Base-by-base conservation (phyloP, 2,888 invertebrate species). In the Synergus umbraculus region DNA sequence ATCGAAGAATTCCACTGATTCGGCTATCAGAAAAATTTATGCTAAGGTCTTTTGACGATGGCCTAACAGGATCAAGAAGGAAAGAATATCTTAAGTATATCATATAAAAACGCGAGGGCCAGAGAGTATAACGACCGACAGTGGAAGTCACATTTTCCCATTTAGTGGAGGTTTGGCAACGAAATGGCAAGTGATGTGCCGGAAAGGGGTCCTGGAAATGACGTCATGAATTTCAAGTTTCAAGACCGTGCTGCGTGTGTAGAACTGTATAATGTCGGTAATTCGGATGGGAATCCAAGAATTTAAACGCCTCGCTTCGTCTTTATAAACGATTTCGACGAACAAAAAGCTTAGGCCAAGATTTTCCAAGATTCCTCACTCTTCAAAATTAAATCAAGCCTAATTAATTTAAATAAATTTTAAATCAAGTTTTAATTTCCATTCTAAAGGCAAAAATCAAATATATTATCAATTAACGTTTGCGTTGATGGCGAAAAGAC, bases 191-290 rank as follows among this genome's bases (percentile, higher is more conserved):
- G 22, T 79, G 77, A 49, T 82, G 69, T 77, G 58, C 76, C 80
- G 69, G 22, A 76, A 63, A 76, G 79, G 80, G 80, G 78, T 81
- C 54, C 58, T 78, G 80, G 79, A 83, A 85, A 86, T 86, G 82
- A 84, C 81, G 82, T 83, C 85, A 85, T 85, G 86, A 85, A 85
- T 86, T 86, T 84, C 78, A 82, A 86, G 81, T 82, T 76, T 66
- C 77, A 49, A 44, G 29, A 49, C 41, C 49, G n/a, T 10, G 37
- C 49, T 73, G 73, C 54, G 73, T 54, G 54, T 54, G n/a, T 69
- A 66, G 43, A 44, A 66, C 66, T 43, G 43, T 67, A 73, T 73
- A 73, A 73, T 37, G 37, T n/a, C 37, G 37, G 49, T 73, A 73
- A 73, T 73, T 73, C 37, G 69, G n/a, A 15, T 8, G 69, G n/a